Base-by-base conservation (phyloP, 2,888 invertebrate species). In the Theretra japonica region DNA sequence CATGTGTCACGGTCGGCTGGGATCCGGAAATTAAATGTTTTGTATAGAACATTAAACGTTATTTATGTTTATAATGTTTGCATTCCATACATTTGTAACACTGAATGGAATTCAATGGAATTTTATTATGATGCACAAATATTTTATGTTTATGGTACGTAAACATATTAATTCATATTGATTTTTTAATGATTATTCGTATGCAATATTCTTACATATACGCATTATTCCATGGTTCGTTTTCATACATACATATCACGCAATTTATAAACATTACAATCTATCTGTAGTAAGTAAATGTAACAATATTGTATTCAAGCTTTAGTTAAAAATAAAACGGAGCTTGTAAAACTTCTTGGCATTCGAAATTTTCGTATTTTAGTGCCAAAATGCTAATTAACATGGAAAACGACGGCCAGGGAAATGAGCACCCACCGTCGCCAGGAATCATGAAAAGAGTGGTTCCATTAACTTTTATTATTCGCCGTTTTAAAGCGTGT, bases 351-450 rank as follows among this genome's bases (percentile, higher is more conserved):
- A 75, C 77, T 78, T 80, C 83, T 86, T 83, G 83, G 82, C 85
- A 87, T 86, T 86, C 86, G 90, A 90, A 90, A 92, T 88, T 89
- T 88, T 87, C 86, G 85, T 86, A 88, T 86, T 86, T 90, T 91
- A 91, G 90, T 90, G 91, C 91, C 93, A 92, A 93, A 92, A 92
- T 91, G 91, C 92, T 93, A 93, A 93, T 93, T 93, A 93, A 90
- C 90, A 90, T 86, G 84, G 83, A 85, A 86, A 89, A 90, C 86
- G 89, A 85, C 83, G 87, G 83, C 83, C 86, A 85, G 89, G 88
- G 83, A 91, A 93, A 91, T 89, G 90, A 92, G 90, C 86, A 86
- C 84, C 81, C 81, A 86, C 83, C 85, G 85, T 83, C 90, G 93
- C 93, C 93, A 93, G 91, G 90, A 90, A 88, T 89, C 92, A 90